Base-by-base conservation (phyloP, 2,113 vertebrate genomes). In the Cairina moschata region DNA sequence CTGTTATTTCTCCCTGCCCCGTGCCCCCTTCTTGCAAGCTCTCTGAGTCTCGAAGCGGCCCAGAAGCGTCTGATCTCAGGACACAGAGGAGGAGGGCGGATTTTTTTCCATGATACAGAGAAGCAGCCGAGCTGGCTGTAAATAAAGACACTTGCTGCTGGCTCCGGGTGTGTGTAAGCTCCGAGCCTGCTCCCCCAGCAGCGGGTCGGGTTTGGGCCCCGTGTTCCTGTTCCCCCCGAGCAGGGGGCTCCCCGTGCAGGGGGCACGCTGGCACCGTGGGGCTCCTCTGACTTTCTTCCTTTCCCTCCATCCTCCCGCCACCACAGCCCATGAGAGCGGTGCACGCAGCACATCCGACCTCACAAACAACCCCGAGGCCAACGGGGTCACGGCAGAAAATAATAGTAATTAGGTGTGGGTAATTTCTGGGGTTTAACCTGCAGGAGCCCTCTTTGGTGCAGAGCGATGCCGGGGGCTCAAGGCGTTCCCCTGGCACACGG, bases 91-190 rank as follows among this genome's bases (percentile, higher is more conserved):
- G 54, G 83, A 67, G 54, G 87, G 66, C 22, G 42, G 52, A 40
- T 42, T 59, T 11, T 91, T 81, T 76, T 42, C 90, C 78, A 18
- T 86, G 79, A 79, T 48, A 36, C 5, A 11, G 83, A 94, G 83
- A 42, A 92, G 80, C 8, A 3, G 91, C 86, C 60, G 78, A 95
- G 86, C 68, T 60, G 66, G 17, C 92, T 91, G 96, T 79, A 89
- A 95, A 95, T 96, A 89, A 92, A 95, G 77, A 34, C 88, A 83
- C 86, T 92, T 54, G 71, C 54, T 83, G 94, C 54, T 83, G 94
- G 79, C 71, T 76, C 34, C 2, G 6, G 68, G 52, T 60, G 79
- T 26, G 75, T 6, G 32, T 21, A 14, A 85, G 38, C 86, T 67
- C 86, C 0, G 0, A 11, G 65, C 34, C 65, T 28, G 72, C 75